Conservation (phyloP, 2,797 vertebrate genomes). For the Macroramphosus scolopax region DNA sequence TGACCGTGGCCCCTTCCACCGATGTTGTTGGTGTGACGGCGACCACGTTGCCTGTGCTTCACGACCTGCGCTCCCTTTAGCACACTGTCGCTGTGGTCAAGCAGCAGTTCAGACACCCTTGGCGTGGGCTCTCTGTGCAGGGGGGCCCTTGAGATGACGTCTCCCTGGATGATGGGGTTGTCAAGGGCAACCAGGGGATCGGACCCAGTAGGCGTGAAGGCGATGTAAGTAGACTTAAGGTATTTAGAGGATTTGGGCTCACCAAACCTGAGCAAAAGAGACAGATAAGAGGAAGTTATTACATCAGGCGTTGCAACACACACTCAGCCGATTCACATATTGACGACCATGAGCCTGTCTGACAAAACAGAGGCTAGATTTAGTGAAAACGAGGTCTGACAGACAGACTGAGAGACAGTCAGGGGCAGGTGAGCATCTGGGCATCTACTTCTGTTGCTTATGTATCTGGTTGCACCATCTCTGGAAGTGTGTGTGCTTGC, state of each 20-base stretch:
- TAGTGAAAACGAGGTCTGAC: too few species aligned
- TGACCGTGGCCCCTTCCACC: conserved; percentile 51
- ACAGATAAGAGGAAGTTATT: conserved; percentile 6
- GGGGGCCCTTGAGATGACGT: conserved; percentile 50
- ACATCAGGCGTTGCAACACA: too few species aligned
- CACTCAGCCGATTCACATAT: too few species aligned
- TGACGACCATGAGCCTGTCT: too few species aligned
- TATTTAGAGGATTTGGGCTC: conserved; percentile 42
- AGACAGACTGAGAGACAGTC: too few species aligned
- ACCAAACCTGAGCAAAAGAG: conserved; percentile 43
- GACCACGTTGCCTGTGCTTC: conserved; percentile 54
- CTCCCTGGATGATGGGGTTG: conserved; percentile 41
- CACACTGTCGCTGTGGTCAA: conserved; percentile 11
- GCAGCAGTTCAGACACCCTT: conserved; percentile 17
- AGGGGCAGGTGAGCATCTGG: too few species aligned
- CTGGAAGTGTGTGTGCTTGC: too few species aligned
- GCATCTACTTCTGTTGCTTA: too few species aligned
- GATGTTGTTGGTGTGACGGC: conserved; percentile 58
- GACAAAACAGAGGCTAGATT: too few species aligned
- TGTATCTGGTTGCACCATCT: too few species aligned
- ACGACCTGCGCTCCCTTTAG: conserved; percentile 8
- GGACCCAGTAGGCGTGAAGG: conserved; percentile 29
- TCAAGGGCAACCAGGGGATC: conserved; percentile 28
- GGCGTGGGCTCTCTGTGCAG: conserved; percentile 41
- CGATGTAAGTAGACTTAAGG: conserved; percentile 23